Evolutionary conservation across 2,113 vertebrate genomes (phyloP), one percentile per base, ranked within the genome.

Genomic region (Triplophysa tibetana): DNA sequence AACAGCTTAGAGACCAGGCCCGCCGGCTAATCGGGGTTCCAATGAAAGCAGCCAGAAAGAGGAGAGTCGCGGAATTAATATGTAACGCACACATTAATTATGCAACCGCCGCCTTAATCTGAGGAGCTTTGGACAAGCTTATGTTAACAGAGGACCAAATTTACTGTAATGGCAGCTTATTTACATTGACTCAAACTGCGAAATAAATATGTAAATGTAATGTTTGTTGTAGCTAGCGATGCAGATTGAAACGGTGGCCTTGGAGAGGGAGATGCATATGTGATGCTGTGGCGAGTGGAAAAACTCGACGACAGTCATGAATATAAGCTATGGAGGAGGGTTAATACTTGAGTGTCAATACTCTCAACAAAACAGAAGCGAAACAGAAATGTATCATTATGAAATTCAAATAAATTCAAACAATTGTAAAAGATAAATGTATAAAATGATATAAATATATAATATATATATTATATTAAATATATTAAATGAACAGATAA

Each of bases 161-260:
- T 97, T 98, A 98, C 95, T 96, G 95, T 98, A 98, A 99, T 99
- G 97, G 98, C 95, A 93, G 95, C 96, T 96, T 99, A 99, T 99
- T 99, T 98, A 98, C 97, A 98, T 95, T 98, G 96, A 98, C 96
- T 98, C 95, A 99, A 98, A 98, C 96, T 96, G 95, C 93, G 95
- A 95, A 97, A 98, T 99, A 96, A 95, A 96, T 98, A 98, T 99
- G 98, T 97, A 98, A 98, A 99, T 98, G 96, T 96, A 98, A 97
- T 99, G 98, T 99, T 99, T 99, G 97, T 98, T 97, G 95, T 97
- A 96, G 96, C 96, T 99, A 98, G 96, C 93, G 92, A 91, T 93
- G 94, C 93, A 95, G 90, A 93, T 94, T 93, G 93, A 90, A 92
- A 93, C 89, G 89, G 91, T 88, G 88, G 86, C 84, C 87, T 86